Base-by-base conservation (phyloP, 1,140 invertebrate species). In the Subanguina moxae region DNA sequence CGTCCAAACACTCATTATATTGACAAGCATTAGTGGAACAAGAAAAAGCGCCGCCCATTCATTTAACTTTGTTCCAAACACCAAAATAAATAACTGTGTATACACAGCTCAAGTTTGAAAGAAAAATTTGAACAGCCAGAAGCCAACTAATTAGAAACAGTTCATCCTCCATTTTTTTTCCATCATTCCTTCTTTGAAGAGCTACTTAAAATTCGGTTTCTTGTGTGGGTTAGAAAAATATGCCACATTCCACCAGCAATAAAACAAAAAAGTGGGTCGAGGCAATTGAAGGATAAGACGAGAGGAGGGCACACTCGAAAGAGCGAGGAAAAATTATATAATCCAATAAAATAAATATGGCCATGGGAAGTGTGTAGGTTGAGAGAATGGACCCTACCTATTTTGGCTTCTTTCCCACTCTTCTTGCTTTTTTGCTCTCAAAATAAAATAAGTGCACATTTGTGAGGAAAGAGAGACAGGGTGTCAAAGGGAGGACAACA, bases 311-410 rank as follows among this genome's bases (percentile, higher is more conserved):
- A 3, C 48, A 5, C 23, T 52, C 48, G 23, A 52, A 21, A 25
- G 48, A 52, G 48, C 48, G 15, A 52, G 48, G 3, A 3, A 25
- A 52, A 52, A 52, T 52, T 52, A 7, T 52, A 52, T 52, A 52
- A 52, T 52, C 48, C 48, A 52, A 52, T 52, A 52, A 52, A 52
- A 52, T 52, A 52, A 52, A 52, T 52, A 52, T 52, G 48, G 48
- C 3, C 48, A 52, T 52, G 48, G n/a, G 48, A 11, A 38, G 32
- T 38, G 32, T 38, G 32, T 11, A 3, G 32, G n/a, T n/a, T n/a
- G n/a, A n/a, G 32, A 38, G 32, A 38, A 38, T 38, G 32, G 32
- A 38, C 32, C 32, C 32, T 38, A 38, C 32, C 32, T 38, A 38
- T 38, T 38, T 38, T 11, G 32, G 32, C 32, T 5, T 38, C 32